Evolutionary conservation across 2,797 vertebrate genomes (phyloP), one percentile per base, ranked within the genome.

Genomic region (Myotis findleyi): DNA sequence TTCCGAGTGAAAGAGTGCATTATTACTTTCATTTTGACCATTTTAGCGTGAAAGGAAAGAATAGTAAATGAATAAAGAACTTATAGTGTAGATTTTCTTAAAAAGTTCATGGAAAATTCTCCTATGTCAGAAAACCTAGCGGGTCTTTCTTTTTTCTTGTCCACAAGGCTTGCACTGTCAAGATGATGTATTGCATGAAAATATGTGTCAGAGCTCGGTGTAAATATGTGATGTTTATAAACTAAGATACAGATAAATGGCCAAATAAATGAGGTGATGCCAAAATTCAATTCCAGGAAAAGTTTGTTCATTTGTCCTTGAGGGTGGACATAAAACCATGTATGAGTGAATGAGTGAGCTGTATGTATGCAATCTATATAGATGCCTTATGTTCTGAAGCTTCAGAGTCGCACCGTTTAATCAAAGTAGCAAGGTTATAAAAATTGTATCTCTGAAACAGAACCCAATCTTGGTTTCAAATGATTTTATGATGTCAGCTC

Each of bases 401-500:
- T 23, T 72, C 13, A 38, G 55, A 71, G 57, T 75, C 87, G 2
- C 25, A 94, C 11, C 0, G 16, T 96, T 92, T 91, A 91, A 95
- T 96, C 27, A 30, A 89, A 95, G 69, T 33, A 94, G 91, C 75
- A 93, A 95, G 94, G 93, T 97, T 96, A 89, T 97, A 94, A 95
- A 98, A 97, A 96, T 75, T 0, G 0, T 86, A 51, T 94, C 91
- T 92, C 36, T 80, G 71, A 96, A 97, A 97, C 75, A 98, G 94
- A 98, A 88, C 59, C 47, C 30, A 89, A 9, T 97, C 93, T 95
- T 79, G 91, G 68, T 95, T 97, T 94, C 85, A 94, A 95, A 91
- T 96, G 93, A 95, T 94, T 94, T 96, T 97, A 95, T 96, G 96
- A 95, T 95, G 85, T 92, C 93, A 87, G 69, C 38, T 96, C 83